phyloP scores from a whole-genome alignment of 2,113 vertebrate species.

The Orcinus orca region DNA sequence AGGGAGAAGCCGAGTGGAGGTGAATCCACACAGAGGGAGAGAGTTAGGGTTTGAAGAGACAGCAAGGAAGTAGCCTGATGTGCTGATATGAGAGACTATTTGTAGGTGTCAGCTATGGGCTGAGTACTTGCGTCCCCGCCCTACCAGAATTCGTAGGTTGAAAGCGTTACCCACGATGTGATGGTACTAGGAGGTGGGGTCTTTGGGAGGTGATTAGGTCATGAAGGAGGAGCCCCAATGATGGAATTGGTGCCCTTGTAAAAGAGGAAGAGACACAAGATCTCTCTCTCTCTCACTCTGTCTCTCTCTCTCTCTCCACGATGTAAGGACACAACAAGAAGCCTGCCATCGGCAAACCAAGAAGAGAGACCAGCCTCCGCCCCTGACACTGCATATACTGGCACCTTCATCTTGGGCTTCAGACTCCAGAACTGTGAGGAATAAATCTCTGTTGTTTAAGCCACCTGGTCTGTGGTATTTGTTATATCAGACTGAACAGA shows the following conservation, averaged over 20 bases:
- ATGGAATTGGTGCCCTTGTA: neutral
- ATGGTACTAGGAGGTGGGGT: too few relatives aligned
- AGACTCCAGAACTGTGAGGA: neutral
- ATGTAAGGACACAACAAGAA: neutral
- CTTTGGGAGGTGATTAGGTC: neutral
- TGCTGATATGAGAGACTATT: neutral
- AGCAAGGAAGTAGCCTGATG: neutral
- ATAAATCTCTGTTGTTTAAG: neutral
- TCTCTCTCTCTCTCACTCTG: neutral
- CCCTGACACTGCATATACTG: accelerated
- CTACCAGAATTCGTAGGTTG: too few relatives aligned
- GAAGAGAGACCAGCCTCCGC: accelerated
- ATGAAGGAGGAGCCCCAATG: neutral
- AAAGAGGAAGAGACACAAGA: neutral
- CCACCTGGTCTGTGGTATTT: neutral
- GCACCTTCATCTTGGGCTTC: neutral
- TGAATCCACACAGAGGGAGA: neutral
- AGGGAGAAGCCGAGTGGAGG: neutral
- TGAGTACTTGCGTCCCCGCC: neutral
- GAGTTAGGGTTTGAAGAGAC: neutral
- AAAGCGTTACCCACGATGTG: too few relatives aligned
- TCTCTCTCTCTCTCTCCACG: neutral
- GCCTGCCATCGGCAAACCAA: neutral
- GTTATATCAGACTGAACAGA: neutral
- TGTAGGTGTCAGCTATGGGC: neutral